A percentile compares a stretch with the other conserved stretches of the same genome.
Evolutionary conservation across 2,888 invertebrate species (phyloP).

Genomic region (Drosophila gaucha): DNA sequence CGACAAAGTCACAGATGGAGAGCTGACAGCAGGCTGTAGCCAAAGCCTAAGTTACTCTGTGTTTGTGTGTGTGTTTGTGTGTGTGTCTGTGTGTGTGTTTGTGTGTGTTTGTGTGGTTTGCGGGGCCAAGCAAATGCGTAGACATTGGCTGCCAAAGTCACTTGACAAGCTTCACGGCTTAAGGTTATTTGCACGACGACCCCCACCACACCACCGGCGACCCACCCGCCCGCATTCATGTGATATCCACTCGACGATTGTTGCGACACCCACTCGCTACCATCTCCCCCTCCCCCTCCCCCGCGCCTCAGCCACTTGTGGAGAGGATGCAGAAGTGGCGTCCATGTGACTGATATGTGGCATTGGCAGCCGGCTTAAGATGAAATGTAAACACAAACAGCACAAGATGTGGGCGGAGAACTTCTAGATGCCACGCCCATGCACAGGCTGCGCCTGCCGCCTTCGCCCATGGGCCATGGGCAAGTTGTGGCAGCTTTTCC

Average conservation of each 20-base stretch:
- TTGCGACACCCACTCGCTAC: slow-evolving; percentile 28
- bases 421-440: slow-evolving; percentile 10
- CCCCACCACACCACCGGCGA: neutral
- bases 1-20: slow-evolving; percentile 60
- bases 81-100: neutral
- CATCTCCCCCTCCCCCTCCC: slow-evolving; percentile 5
- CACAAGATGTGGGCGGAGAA: slow-evolving; percentile 1
- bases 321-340: slow-evolving; percentile 53
- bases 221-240: slow-evolving; percentile 9
- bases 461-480: neutral
- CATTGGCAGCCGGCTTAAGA: slow-evolving; percentile 65
- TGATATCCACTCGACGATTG: slow-evolving; percentile 71
- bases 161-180: slow-evolving; percentile 76
- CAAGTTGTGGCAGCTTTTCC: neutral
- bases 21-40: slow-evolving; percentile 2
- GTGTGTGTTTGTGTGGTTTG: slow-evolving; percentile 11
- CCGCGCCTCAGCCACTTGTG: slow-evolving; percentile 15
- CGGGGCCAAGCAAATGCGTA: slow-evolving; percentile 23
- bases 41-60: neutral
- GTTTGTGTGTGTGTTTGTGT: neutral
- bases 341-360: slow-evolving; percentile 76
- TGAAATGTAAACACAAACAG: slow-evolving; percentile 73
- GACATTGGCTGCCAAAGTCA: slow-evolving; percentile 57
- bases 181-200: slow-evolving; percentile 68
- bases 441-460: neutral